phyloP scores from a whole-genome alignment of 2,113 vertebrate species.

The Leptosomus discolor region DNA sequence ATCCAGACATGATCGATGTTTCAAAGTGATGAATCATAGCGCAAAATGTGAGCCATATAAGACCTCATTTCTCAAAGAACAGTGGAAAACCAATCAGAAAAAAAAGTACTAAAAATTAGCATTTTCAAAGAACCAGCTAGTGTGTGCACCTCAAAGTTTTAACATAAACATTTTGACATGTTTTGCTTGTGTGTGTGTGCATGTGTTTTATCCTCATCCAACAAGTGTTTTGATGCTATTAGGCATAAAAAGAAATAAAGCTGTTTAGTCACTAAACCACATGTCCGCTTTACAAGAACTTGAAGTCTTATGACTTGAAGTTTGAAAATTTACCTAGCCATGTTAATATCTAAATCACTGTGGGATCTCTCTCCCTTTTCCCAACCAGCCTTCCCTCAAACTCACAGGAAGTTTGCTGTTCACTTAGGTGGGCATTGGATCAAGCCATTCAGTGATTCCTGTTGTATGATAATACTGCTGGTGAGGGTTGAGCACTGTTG shows the following conservation, averaged over 20 bases:
- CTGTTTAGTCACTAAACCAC: not conserved
- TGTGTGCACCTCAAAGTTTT: not conserved
- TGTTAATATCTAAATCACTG: not conserved
- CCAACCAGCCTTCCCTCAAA: not conserved
- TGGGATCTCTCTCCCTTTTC: not conserved
- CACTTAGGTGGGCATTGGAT: not conserved
- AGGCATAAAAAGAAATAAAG: not conserved
- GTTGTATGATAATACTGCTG: accelerated
- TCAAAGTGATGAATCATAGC: constrained; percentile 11
- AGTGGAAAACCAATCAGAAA: not conserved
- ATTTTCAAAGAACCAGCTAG: not conserved
- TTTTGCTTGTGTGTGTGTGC: not conserved
- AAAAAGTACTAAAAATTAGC: not conserved
- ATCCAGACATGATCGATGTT: not conserved
- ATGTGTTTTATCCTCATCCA: not conserved
- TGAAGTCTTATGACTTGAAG: not conserved
- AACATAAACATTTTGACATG: not conserved
- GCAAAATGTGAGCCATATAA: constrained; percentile 8
- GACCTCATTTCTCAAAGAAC: not conserved
- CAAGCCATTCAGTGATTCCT: not conserved
- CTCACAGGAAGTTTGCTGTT: not conserved
- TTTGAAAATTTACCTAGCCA: not conserved
- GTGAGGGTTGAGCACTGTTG: not conserved
- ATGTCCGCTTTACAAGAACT: not conserved
- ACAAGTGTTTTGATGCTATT: not conserved